These are phyloP conservation scores for Callitettix versicolor DNA, from an alignment of 1,140 invertebrate genomes.

Conservation along the genomic window DNA sequence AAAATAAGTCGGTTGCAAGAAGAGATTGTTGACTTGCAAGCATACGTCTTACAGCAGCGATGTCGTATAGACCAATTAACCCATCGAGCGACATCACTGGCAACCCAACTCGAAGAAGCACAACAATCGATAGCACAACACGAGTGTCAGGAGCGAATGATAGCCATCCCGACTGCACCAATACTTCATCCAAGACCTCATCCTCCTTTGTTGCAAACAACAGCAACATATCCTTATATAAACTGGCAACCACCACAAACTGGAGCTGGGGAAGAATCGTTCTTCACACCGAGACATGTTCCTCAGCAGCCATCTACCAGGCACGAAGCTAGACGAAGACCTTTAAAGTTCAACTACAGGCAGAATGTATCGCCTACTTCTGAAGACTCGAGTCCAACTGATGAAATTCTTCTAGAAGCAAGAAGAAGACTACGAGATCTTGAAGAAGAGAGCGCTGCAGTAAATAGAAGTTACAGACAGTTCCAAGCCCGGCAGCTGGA, in stretches of 20 bases:
- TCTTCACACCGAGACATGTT: neutral
- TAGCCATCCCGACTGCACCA: neutral
- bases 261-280: slow-evolving; percentile 1
- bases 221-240: neutral
- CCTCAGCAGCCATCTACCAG: neutral
- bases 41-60: slow-evolving; percentile 7
- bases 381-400: slow-evolving; percentile 7
- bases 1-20: slow-evolving; percentile 2
- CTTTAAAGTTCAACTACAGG: neutral
- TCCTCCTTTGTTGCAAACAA: neutral
- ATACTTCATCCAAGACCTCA: neutral
- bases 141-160: neutral
- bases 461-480: neutral
- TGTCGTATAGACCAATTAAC: slow-evolving; percentile 14
- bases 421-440: neutral
- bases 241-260: neutral
- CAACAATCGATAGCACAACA: neutral
- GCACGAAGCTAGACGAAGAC: neutral
- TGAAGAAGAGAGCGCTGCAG: neutral
- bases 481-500: neutral
- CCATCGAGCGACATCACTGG: slow-evolving; percentile 3
- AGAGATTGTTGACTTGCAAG: slow-evolving; percentile 10
- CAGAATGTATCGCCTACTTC: neutral
- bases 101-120: slow-evolving; percentile 8
- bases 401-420: slow-evolving; percentile 4